Evolutionary conservation across 1,140 invertebrate species (phyloP).

Genomic region (Heliconius eleuchia): DNA sequence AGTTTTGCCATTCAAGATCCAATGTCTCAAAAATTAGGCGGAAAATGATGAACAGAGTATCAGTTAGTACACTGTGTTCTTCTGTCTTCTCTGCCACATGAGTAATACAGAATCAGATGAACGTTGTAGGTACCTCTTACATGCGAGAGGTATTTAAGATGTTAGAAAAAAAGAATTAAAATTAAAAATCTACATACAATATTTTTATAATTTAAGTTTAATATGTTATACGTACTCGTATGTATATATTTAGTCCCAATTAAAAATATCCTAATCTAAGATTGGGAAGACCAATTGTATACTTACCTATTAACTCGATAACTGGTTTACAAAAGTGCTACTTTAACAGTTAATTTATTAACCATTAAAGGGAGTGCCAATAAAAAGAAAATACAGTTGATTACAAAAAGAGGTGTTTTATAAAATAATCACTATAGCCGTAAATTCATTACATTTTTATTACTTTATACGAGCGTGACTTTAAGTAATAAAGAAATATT

Average conservation of each 20-base stretch:
- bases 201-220: background rate
- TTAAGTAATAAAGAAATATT: constrained; percentile 58
- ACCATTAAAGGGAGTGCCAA: constrained; percentile 30
- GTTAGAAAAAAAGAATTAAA: background rate
- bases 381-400: constrained; percentile 32
- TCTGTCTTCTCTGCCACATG: no score
- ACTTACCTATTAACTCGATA: background rate
- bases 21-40: no score
- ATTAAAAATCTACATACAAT: background rate
- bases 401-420: constrained; percentile 40
- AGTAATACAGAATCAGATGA: no score
- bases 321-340: constrained; percentile 11
- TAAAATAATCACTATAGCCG: constrained; percentile 41
- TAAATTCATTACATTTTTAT: constrained; percentile 53
- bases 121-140: no score
- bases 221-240: background rate
- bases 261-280: background rate
- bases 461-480: constrained; percentile 57
- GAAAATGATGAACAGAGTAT: no score
- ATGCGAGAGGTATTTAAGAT: no score
- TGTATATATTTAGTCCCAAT: background rate
- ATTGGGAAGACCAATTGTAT: background rate
- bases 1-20: no score
- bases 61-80: no score
- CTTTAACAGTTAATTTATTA: constrained; percentile 26